phyloP scores from a whole-genome alignment of 1,140 invertebrate species.

The Plectrocnemia conspersa region DNA sequence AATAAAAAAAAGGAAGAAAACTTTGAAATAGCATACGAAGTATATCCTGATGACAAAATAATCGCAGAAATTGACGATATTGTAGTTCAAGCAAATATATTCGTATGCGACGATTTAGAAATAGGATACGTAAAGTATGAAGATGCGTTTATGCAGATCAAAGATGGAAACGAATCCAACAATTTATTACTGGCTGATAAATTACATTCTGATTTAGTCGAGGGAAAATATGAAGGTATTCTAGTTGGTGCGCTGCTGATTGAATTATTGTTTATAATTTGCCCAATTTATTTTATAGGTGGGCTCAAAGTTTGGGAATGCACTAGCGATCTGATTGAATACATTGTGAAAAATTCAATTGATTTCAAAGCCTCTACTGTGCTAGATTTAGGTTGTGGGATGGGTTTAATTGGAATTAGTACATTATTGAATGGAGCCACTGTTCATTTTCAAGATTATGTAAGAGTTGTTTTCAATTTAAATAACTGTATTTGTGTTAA shows the following conservation, averaged over 20 bases:
- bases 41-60: conserved; percentile 38
- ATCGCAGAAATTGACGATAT: conserved; percentile 40
- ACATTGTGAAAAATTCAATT: conserved; percentile 51
- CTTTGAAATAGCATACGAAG: conserved; percentile 41
- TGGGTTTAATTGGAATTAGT: conserved; percentile 74
- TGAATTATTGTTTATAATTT: too few species aligned
- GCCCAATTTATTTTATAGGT: conserved; percentile 51
- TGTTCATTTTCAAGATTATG: conserved; percentile 89
- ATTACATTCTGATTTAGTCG: conserved; percentile 65
- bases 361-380: conserved; percentile 54
- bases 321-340: conserved; percentile 69
- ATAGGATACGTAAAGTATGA: conserved; percentile 50
- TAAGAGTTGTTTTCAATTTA: conserved; percentile 49
- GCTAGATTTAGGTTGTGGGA: conserved; percentile 83
- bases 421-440: conserved; percentile 59
- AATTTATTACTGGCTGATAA: conserved; percentile 58
- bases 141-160: conserved; percentile 42
- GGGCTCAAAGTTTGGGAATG: conserved; percentile 89
- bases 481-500: not conserved
- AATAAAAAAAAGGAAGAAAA: too few species aligned
- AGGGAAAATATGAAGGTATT: conserved; percentile 69
- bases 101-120: conserved; percentile 44
- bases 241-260: not conserved
- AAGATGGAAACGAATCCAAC: conserved; percentile 38
- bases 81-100: conserved; percentile 42